A percentile compares a stretch with the other conserved stretches of the same genome.
Evolutionary conservation across 2,797 vertebrate species (phyloP).

Genomic region (Crypturellus tataupa): DNA sequence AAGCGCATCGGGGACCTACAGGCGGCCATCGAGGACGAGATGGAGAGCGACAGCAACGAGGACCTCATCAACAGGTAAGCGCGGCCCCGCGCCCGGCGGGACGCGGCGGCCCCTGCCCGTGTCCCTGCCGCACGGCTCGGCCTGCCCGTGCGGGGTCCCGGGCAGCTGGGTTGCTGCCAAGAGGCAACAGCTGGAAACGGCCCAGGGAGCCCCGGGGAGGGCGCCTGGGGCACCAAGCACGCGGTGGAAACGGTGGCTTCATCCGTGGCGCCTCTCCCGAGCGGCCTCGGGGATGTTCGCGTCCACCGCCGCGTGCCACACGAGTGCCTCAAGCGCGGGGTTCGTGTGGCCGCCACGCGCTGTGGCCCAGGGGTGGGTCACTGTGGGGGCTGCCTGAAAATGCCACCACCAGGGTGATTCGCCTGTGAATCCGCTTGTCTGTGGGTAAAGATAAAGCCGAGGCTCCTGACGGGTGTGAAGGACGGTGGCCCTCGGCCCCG

Average conservation of each 20-base stretch:
- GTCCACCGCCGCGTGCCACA: too few relatives aligned
- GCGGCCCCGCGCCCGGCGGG: neutral
- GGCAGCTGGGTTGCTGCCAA: neutral
- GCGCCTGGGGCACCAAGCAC: rapidly evolving
- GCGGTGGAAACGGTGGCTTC: neutral
- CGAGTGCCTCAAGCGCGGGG: neutral
- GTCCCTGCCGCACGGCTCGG: neutral
- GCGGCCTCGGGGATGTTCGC: neutral
- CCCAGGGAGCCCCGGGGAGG: neutral
- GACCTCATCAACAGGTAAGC: conserved; percentile 96
- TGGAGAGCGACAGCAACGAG: conserved; percentile 98
- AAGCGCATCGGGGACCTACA: conserved; percentile 98
- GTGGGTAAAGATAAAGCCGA: neutral
- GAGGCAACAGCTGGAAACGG: neutral
- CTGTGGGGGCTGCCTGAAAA: neutral
- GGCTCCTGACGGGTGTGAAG: neutral
- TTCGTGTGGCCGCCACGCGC: neutral
- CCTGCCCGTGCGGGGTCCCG: neutral
- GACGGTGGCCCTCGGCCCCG: neutral
- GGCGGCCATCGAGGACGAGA: conserved; percentile 97
- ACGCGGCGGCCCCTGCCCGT: neutral
- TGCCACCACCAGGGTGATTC: neutral
- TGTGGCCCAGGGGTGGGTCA: rapidly evolving
- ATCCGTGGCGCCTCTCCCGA: neutral
- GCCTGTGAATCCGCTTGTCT: neutral